phyloP scores from a whole-genome alignment of 2,797 vertebrate genomes.

The Pristis pectinata region DNA sequence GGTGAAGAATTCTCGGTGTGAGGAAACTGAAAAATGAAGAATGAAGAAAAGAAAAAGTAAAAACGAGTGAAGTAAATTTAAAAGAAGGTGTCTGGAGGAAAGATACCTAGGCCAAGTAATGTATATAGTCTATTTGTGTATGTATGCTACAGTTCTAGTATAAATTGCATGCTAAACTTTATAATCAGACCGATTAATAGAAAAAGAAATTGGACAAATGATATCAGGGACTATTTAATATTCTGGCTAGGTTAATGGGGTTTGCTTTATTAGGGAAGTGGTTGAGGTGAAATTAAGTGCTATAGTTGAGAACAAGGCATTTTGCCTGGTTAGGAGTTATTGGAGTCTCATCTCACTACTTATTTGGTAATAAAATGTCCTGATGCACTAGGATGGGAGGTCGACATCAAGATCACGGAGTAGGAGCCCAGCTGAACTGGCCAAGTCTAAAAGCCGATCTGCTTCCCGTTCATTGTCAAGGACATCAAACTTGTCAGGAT shows the following conservation, averaged over 20 bases:
- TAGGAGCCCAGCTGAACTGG: neutral
- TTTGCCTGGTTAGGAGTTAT: neutral
- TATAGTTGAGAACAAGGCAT: slow-evolving; percentile 26
- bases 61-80: slow-evolving; percentile 38
- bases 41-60: slow-evolving; percentile 37
- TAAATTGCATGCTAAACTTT: slow-evolving; percentile 38
- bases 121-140: slow-evolving; percentile 39
- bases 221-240: slow-evolving; percentile 32
- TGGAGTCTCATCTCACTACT: neutral
- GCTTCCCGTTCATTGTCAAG: slow-evolving; percentile 14
- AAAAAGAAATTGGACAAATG: slow-evolving; percentile 27
- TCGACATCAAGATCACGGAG: slow-evolving; percentile 27
- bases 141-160: slow-evolving; percentile 36
- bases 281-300: slow-evolving; percentile 35
- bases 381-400: slow-evolving; percentile 4
- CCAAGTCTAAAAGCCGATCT: slow-evolving; percentile 25
- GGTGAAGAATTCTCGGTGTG: slow-evolving; percentile 34
- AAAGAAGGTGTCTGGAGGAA: slow-evolving; percentile 37
- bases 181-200: slow-evolving; percentile 28
- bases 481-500: neutral
- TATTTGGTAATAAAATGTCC: slow-evolving; percentile 17
- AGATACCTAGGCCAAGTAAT: slow-evolving; percentile 37
- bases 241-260: slow-evolving; percentile 37
- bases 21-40: slow-evolving; percentile 38
- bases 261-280: slow-evolving; percentile 32